Percentiles rank a stretch among this genome's conserved stretches.
phyloP scores from a whole-genome alignment of 2,888 invertebrate species.

The Tetragonula carbonaria region DNA sequence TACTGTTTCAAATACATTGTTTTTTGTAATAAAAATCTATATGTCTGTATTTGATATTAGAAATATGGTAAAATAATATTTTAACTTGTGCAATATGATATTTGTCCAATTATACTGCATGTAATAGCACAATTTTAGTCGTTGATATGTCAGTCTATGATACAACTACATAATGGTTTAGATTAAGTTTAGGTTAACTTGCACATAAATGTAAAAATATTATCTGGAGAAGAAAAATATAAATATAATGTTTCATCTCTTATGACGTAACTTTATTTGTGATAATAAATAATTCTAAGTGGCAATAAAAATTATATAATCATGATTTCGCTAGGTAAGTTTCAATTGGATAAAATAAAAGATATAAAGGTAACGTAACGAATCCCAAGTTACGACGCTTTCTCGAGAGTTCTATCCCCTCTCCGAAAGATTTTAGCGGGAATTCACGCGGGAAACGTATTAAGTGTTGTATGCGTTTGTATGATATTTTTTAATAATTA shows the following conservation, averaged over 20 bases:
- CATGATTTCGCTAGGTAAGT: constrained; percentile 33
- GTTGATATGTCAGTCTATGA: constrained; percentile 3
- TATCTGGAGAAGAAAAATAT: background rate
- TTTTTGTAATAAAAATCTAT: background rate
- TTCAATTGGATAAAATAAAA: background rate
- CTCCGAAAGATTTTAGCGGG: background rate
- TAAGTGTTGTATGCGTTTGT: no score
- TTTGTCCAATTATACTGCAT: background rate
- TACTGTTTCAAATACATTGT: background rate
- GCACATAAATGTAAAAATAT: no score
- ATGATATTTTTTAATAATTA: no score
- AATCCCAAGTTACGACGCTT: background rate
- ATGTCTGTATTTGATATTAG: background rate
- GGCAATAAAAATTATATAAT: background rate
- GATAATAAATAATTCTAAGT: background rate
- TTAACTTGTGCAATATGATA: background rate
- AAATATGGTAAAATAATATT: background rate
- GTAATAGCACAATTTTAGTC: background rate
- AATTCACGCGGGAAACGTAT: background rate
- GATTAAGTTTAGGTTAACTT: no score
- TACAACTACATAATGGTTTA: background rate
- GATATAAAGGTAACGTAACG: background rate
- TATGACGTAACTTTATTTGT: background rate
- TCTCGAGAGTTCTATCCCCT: background rate
- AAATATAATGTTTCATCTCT: background rate